Percentiles rank a stretch among this genome's conserved stretches.
Evolutionary conservation across 2,797 vertebrate species (phyloP).

Genomic region (Neosilurus hyrtlii): DNA sequence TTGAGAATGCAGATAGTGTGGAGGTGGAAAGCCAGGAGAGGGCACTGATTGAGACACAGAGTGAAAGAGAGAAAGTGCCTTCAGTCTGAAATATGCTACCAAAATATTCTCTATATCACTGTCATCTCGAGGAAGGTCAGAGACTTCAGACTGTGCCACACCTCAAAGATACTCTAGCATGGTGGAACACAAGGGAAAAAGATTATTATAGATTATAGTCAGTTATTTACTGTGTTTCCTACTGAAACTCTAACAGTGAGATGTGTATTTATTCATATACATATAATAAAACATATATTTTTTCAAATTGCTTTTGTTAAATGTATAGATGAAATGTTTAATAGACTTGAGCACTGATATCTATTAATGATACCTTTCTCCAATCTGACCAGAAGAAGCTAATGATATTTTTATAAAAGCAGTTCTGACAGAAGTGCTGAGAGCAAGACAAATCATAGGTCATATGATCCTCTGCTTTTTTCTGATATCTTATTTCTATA

Average conservation of each 20-base stretch:
- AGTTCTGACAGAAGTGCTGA: not conserved
- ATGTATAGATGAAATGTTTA: not conserved
- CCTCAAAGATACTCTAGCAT: slow-evolving; percentile 1
- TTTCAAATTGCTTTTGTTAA: not conserved
- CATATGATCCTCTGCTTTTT: not conserved
- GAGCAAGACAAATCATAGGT: not conserved
- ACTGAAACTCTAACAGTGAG: slow-evolving; percentile 51
- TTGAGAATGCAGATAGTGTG: slow-evolving; percentile 29
- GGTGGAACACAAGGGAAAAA: no score
- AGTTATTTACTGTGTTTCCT: slow-evolving; percentile 56
- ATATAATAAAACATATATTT: not conserved
- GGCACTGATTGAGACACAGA: slow-evolving; percentile 2
- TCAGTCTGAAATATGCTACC: slow-evolving; percentile 30
- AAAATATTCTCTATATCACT: slow-evolving; percentile 16
- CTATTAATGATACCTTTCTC: not conserved
- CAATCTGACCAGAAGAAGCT: not conserved
- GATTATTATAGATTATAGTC: slow-evolving; percentile 23
- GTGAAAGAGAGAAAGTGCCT: slow-evolving; percentile 14
- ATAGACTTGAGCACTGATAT: not conserved
- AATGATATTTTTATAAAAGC: not conserved
- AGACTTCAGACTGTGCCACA: not conserved
- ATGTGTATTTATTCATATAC: slow-evolving; percentile 2
- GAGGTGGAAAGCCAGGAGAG: slow-evolving; percentile 29
- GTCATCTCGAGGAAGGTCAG: slow-evolving; percentile 23
- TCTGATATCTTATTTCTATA: not conserved